Base-by-base conservation (phyloP, 2,888 invertebrate species). In the Diachrysia chrysitis region DNA sequence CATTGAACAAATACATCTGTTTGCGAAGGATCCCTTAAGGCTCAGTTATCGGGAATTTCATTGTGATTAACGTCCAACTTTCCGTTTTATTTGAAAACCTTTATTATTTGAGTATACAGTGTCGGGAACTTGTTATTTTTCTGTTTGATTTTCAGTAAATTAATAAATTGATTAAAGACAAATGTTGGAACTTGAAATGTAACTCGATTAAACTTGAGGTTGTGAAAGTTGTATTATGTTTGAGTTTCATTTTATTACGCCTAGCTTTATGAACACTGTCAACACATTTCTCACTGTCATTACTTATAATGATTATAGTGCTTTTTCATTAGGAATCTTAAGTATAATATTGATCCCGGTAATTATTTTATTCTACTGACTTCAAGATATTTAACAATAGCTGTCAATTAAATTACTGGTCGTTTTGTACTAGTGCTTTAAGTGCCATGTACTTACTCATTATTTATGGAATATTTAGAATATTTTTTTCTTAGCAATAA, bases 1-100 rank as follows among this genome's bases (percentile, higher is more conserved):
- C 80, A 76, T 78, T 81, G 78, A 77, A 76, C 83, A 85, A 85
- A 85, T 79, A 85, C 81, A 75, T 70, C 76, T 83, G 82, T 84
- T 85, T 83, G 85, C 69, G 60, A 66, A 74, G 72, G 76, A 73
- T 71, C 82, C 71, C 68, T 54, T 17, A 72, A 74, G 79, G 60
- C 69, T 70, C 77, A 57, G 83, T 71, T 82, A 81, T 79, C 65
- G 76, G 42, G 73, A 71, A 76, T 69, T 78, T 74, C 78, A 75
- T 80, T 84, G 76, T 80, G 77, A 84, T 83, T 80, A 84, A 66
- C 74, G 58, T 73, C 53, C 46, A 69, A 81, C 69, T 82, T 81
- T 73, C 69, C 67, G 68, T 79, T 73, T 79, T 76, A 71, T 76
- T 74, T 65, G 69, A 67, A 64, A 68, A 71, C 70, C 60, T 74